Conservation (phyloP, 2,888 invertebrate species). For the Icerya purchasi region DNA sequence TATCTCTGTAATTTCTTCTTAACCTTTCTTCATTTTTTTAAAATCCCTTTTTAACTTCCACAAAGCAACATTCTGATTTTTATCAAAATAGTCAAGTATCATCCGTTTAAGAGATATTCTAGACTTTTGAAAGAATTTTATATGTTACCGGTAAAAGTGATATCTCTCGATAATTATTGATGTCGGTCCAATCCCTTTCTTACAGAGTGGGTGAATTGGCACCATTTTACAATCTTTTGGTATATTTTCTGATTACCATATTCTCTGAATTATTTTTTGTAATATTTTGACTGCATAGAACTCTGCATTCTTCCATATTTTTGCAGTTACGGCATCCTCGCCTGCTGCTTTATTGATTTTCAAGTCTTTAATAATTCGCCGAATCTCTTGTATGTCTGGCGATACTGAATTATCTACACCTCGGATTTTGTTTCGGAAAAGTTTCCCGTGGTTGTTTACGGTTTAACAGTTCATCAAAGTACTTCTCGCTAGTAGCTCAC, state of each 20-base stretch:
- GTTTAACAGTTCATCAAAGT: not conserved
- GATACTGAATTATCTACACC: not conserved
- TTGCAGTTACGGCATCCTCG: not conserved
- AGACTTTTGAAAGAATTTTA: not conserved
- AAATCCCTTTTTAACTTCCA: no score
- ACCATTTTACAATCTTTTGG: not conserved
- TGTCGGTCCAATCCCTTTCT: not conserved
- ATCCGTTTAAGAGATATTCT: no score
- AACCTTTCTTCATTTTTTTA: no score
- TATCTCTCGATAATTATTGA: not conserved
- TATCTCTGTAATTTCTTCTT: no score
- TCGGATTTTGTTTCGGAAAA: not conserved
- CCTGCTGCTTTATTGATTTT: not conserved
- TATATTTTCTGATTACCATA: not conserved
- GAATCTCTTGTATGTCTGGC: not conserved
- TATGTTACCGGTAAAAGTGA: not conserved
- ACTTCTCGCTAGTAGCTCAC: not conserved
- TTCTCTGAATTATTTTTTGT: not conserved
- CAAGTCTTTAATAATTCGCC: not conserved
- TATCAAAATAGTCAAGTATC: no score
- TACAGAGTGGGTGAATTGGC: not conserved
- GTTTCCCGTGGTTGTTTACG: not conserved
- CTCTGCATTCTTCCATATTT: not conserved
- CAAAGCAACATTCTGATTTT: no score
- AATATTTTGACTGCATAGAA: not conserved